Conservation (phyloP, 2,797 vertebrate species). For the Enteromius fasciolatus region DNA sequence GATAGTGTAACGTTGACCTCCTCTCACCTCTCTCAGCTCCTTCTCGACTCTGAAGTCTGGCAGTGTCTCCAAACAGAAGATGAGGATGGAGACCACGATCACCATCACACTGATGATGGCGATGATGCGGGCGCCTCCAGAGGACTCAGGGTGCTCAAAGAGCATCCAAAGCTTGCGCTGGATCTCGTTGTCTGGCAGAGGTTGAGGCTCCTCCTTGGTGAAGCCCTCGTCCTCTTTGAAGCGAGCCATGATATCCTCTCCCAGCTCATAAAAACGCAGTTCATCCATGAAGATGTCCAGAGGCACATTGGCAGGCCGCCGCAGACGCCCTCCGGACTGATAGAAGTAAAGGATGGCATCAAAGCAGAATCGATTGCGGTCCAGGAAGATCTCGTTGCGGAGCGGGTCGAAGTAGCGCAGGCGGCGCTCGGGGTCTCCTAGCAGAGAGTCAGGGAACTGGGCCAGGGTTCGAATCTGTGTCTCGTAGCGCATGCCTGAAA, state of each 20-base stretch:
- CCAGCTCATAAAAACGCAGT: constrained; percentile 90
- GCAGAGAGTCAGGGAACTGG: constrained; percentile 89
- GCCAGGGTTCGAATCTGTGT: constrained; percentile 87
- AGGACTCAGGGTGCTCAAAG: constrained; percentile 94
- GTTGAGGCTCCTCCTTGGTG: constrained; percentile 78
- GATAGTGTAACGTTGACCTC: neutral
- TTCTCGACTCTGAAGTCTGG: constrained; percentile 89
- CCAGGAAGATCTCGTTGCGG: constrained; percentile 90
- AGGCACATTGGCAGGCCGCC: constrained; percentile 87
- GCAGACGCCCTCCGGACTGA: constrained; percentile 88
- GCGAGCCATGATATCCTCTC: constrained; percentile 81
- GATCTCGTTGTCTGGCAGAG: constrained; percentile 79
- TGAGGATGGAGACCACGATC: constrained; percentile 93
- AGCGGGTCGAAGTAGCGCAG: constrained; percentile 88
- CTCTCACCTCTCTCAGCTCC: constrained; percentile 79
- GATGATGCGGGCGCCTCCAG: constrained; percentile 85
- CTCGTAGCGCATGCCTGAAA: constrained; percentile 90
- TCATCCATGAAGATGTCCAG: constrained; percentile 94
- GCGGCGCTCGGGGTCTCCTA: constrained; percentile 85
- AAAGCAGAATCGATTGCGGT: constrained; percentile 89
- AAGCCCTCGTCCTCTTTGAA: constrained; percentile 92
- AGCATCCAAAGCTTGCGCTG: constrained; percentile 86
- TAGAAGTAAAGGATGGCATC: constrained; percentile 96
- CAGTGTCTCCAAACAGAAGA: constrained; percentile 95
- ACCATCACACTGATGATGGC: constrained; percentile 93